Percentiles rank a stretch among this genome's conserved stretches.
These are phyloP conservation scores for Acropora tenuis DNA, from an alignment of 64 coral and sea anemone genomes.

Conservation along the genomic window DNA sequence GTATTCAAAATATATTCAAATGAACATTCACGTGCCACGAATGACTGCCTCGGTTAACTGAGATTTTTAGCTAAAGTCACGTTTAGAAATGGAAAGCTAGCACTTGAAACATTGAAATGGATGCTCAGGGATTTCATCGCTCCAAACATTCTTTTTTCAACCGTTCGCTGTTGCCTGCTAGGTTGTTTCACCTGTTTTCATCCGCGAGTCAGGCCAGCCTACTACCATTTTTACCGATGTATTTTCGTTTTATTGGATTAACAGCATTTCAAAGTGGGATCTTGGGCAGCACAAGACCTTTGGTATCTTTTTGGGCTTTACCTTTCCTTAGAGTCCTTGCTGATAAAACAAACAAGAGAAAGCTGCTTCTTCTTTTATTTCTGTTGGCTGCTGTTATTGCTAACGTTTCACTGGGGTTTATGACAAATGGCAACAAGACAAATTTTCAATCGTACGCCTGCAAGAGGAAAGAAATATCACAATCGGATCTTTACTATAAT, in stretches of 20 bases:
- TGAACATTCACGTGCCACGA: conserved; percentile 1
- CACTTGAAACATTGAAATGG: neutral
- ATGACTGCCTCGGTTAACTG: neutral
- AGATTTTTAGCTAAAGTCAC: neutral
- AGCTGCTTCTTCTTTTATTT: conserved; percentile 77
- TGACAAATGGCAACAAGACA: conserved; percentile 6
- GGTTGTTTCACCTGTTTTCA: conserved; percentile 84
- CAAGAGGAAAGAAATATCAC: neutral
- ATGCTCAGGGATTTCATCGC: conserved; percentile 42
- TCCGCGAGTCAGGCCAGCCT: conserved; percentile 68
- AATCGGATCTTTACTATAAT: neutral
- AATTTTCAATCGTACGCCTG: conserved; percentile 51
- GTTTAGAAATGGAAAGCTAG: neutral
- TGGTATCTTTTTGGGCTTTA: conserved; percentile 85
- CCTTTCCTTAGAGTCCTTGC: conserved; percentile 70
- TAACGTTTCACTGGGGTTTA: conserved; percentile 72
- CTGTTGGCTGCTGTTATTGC: conserved; percentile 68
- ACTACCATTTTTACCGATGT: conserved; percentile 89
- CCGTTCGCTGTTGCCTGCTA: conserved; percentile 74
- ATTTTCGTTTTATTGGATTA: conserved; percentile 92
- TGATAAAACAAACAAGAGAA: conserved; percentile 83
- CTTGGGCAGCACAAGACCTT: conserved; percentile 63
- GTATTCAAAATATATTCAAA: conserved; percentile 12
- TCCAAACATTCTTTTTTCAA: conserved; percentile 45
- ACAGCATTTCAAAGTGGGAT: conserved; percentile 91